These are phyloP conservation scores for Pelusios castaneus DNA, from an alignment of 2,113 vertebrate genomes.

Conservation along the genomic window DNA sequence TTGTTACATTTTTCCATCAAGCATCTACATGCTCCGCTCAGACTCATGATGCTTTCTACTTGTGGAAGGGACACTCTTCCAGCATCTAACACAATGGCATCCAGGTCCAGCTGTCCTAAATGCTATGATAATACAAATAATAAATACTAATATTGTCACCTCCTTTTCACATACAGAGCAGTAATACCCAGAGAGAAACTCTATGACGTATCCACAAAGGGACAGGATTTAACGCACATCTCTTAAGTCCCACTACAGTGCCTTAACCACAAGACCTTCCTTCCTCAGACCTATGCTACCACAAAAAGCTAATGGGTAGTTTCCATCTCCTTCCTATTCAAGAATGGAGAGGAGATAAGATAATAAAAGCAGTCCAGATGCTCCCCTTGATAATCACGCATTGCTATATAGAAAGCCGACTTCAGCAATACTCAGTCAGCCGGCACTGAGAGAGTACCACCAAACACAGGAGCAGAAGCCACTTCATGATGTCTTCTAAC, in stretches of 20 bases:
- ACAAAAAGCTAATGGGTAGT: too few species aligned
- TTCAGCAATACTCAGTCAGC: constrained; percentile 35
- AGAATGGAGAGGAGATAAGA: not conserved
- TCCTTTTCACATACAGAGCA: not conserved
- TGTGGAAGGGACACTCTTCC: not conserved
- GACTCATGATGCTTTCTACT: not conserved
- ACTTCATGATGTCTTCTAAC: constrained; percentile 43
- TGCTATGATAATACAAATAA: not conserved
- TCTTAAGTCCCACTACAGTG: not conserved
- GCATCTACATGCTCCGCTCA: too few species aligned
- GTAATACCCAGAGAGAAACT: not conserved
- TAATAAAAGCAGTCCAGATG: too few species aligned
- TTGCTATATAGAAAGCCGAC: not conserved
- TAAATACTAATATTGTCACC: not conserved
- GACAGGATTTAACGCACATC: not conserved
- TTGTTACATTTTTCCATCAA: too few species aligned
- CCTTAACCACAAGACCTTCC: not conserved
- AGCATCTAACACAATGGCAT: not conserved
- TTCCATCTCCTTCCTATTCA: not conserved
- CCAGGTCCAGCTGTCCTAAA: not conserved
- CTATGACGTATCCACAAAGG: not conserved
- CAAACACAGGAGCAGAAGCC: constrained; percentile 50
- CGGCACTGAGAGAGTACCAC: constrained; percentile 55
- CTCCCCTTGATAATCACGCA: not conserved
- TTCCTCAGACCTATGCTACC: not conserved